These are phyloP conservation scores for Spilogale gracilis DNA, from an alignment of 2,113 vertebrate genomes.

Conservation along the genomic window DNA sequence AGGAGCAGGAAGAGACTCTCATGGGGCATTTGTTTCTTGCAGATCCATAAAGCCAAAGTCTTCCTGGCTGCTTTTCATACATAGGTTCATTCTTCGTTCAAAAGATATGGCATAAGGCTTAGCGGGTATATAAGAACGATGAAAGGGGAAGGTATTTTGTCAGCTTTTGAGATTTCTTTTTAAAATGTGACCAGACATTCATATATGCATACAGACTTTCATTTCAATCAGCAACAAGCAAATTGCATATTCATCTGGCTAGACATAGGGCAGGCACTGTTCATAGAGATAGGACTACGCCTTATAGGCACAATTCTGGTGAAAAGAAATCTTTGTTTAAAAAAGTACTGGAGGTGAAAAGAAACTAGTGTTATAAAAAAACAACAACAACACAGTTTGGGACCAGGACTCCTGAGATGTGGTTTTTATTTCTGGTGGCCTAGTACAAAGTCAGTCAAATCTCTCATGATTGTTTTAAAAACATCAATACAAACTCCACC, in stretches of 20 bases:
- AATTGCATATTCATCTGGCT: constrained; percentile 64
- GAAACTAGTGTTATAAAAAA: constrained; percentile 46
- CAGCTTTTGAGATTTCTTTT: constrained; percentile 62
- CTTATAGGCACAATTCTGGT: background rate
- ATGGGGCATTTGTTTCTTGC: constrained; percentile 55
- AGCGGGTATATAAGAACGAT: constrained; percentile 6
- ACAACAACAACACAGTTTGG: background rate
- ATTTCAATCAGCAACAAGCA: constrained; percentile 65
- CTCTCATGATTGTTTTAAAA: background rate
- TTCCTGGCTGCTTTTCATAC: constrained; percentile 72
- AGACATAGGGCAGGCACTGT: constrained; percentile 26
- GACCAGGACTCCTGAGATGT: background rate
- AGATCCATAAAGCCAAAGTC: constrained; percentile 68
- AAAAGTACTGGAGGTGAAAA: constrained; percentile 29
- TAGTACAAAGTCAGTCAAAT: background rate
- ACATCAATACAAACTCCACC: background rate
- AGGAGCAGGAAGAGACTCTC: constrained; percentile 35
- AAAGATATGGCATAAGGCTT: constrained; percentile 25
- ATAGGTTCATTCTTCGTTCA: constrained; percentile 59
- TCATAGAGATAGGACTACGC: constrained; percentile 41
- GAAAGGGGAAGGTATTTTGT: constrained; percentile 56
- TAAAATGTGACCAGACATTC: constrained; percentile 72
- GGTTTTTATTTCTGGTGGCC: background rate
- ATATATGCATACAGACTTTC: background rate
- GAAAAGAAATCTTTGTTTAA: constrained; percentile 56